A percentile compares a stretch with the other conserved stretches of the same genome.
Conservation (phyloP, 2,888 invertebrate genomes). For the Prosopocoilus inquinatus region DNA sequence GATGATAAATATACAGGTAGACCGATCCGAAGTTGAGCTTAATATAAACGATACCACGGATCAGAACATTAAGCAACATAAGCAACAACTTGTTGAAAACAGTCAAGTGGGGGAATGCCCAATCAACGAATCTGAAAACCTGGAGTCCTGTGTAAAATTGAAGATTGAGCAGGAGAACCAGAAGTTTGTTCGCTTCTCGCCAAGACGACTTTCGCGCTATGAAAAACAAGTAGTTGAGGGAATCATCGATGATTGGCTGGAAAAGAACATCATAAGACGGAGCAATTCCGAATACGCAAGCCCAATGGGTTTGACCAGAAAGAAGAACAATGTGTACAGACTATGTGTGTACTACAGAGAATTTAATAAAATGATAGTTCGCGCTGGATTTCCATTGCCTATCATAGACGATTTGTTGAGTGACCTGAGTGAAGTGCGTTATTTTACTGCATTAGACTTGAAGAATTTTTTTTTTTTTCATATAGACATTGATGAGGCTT, state of each 20-base stretch:
- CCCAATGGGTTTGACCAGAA: constrained; percentile 21
- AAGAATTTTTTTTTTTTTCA: constrained; percentile 12
- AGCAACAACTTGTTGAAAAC: too few relatives aligned
- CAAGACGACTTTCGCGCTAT: constrained; percentile 15
- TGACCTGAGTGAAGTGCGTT: constrained; percentile 5
- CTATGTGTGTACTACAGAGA: constrained; percentile 24
- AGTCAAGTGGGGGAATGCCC: too few relatives aligned
- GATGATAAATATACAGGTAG: neutral
- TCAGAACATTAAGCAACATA: neutral
- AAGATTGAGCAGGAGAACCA: neutral
- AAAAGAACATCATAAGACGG: constrained; percentile 19
- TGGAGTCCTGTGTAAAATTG: neutral
- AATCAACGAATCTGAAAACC: too few relatives aligned
- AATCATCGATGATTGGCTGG: constrained; percentile 21
- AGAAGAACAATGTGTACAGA: constrained; percentile 20
- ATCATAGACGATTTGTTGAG: constrained; percentile 22
- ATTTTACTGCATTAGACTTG: constrained; percentile 12
- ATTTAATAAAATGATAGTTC: constrained; percentile 21
- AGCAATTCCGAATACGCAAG: constrained; percentile 22
- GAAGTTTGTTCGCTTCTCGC: neutral
- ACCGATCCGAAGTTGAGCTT: neutral
- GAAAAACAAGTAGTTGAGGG: constrained; percentile 9
- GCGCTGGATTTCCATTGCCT: constrained; percentile 23
- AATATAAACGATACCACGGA: neutral
- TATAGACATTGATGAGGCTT: neutral